These are phyloP conservation scores for Deilephila elpenor DNA, from an alignment of 2,888 invertebrate species.

Conservation along the genomic window DNA sequence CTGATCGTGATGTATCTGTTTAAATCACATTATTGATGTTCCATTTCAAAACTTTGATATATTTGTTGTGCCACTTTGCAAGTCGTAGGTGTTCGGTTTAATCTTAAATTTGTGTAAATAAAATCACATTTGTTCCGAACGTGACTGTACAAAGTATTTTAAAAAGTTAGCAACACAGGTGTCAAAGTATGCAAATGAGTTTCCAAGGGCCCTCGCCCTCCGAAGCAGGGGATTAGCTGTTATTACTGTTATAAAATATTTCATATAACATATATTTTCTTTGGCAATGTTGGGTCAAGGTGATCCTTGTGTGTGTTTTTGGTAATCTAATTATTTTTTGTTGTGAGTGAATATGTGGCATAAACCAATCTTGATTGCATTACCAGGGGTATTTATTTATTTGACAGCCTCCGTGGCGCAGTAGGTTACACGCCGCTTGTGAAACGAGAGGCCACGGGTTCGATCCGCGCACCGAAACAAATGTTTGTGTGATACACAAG, in stretches of 20 bases:
- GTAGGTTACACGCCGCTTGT: no score
- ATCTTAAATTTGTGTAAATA: no score
- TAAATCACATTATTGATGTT: no score
- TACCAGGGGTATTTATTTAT: no score
- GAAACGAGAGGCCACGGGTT: no score
- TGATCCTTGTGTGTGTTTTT: not conserved
- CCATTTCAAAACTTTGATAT: no score
- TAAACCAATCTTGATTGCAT: not conserved
- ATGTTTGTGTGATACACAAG: no score
- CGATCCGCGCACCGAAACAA: no score
- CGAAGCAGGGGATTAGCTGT: constrained; percentile 40
- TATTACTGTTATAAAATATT: constrained; percentile 23
- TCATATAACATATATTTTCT: not conserved
- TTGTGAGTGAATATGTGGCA: not conserved
- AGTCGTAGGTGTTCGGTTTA: no score
- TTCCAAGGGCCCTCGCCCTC: constrained; percentile 40
- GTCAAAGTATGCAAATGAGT: constrained; percentile 55
- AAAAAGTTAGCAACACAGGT: constrained; percentile 41
- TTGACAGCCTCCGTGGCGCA: no score
- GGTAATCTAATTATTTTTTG: not conserved
- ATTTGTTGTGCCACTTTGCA: no score
- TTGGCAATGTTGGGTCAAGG: not conserved
- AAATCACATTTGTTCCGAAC: constrained; percentile 18
- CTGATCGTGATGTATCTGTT: no score
- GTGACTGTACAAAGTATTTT: constrained; percentile 40